Base-by-base conservation (phyloP, 2,113 vertebrate species). In the Seriola aureovittata region DNA sequence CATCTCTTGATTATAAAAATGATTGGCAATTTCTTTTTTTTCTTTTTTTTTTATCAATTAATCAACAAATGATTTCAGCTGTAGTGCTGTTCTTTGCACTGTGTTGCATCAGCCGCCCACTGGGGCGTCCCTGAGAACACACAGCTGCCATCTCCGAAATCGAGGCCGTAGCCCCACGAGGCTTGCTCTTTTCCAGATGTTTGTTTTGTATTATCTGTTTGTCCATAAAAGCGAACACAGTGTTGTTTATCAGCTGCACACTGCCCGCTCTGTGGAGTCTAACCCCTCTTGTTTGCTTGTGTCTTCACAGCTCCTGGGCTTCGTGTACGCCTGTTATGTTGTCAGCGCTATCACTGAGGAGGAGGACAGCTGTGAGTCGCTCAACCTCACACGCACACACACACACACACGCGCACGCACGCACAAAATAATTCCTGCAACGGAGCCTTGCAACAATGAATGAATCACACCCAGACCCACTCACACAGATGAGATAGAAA, bases 341-440 rank as follows among this genome's bases (percentile, higher is more conserved):
- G 95, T 97, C 92, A 97, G 96, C 48, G 94, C 95, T 70, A 95
- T 96, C 84, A 96, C 96, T 13, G 96, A 97, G 85, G 96, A 97
- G 91, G 97, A 97, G 85, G 93, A 94, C 93, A 93, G 93, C 90
- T 94, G 93, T 94, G 78, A 93, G 93, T 94, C 23, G 23, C 64
- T 76, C 62, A 38, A 84, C 84, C 50, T 66, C 69, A 70, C 77
- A 81, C 70, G 72, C 78, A 69, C 57, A 57, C 77, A 78, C 73
- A 69, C 69, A 59, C 77, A 63, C 63, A 80, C 57, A 52, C 69
- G 74, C 40, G 2, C 40, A 42, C 40, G 11, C 10, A 42, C 63
- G 62, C 46, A 78, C 63, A 67, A 11, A 78, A 10, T 12, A 32
- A 50, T n/a, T 78, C 50, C 38, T 81, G 40, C 78, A 87, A 79